Conservation (phyloP, 2,113 vertebrate genomes). For the Crotalus horridus region DNA sequence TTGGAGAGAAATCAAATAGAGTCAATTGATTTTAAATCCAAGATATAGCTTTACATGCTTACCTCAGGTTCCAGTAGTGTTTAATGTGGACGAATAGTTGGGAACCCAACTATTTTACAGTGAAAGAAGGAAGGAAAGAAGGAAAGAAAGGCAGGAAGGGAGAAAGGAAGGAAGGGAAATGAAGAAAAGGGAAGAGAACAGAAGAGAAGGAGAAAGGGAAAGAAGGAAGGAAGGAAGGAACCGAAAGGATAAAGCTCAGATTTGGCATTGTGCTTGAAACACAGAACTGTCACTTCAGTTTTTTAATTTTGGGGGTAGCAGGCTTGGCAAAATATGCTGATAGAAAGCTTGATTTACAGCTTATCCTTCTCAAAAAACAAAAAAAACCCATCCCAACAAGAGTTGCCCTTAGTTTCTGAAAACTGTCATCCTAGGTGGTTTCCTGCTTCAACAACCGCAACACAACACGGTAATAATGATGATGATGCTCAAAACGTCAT, state of each 20-base stretch:
- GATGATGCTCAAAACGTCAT: constrained; percentile 46
- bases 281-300: background rate
- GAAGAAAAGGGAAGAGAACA: background rate
- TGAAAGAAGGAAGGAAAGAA: constrained; percentile 33
- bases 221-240: background rate
- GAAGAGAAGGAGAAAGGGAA: background rate
- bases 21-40: constrained; percentile 35
- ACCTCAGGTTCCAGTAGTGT: constrained; percentile 52
- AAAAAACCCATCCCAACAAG: too few species aligned
- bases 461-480: constrained; percentile 68
- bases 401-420: background rate
- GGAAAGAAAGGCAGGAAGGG: too few species aligned
- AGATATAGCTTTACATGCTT: constrained; percentile 56
- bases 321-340: constrained; percentile 54
- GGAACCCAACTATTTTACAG: constrained; percentile 62
- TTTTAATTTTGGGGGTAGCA: background rate
- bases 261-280: constrained; percentile 61
- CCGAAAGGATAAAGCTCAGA: constrained; percentile 59
- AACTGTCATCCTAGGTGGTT: constrained; percentile 23
- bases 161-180: background rate
- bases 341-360: constrained; percentile 70
- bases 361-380: constrained; percentile 61
- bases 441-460: constrained; percentile 57
- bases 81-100: constrained; percentile 41
- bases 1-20: background rate